These are phyloP conservation scores for Pycnomerus fuliginosus DNA, from an alignment of 2,888 invertebrate species.

Conservation along the genomic window DNA sequence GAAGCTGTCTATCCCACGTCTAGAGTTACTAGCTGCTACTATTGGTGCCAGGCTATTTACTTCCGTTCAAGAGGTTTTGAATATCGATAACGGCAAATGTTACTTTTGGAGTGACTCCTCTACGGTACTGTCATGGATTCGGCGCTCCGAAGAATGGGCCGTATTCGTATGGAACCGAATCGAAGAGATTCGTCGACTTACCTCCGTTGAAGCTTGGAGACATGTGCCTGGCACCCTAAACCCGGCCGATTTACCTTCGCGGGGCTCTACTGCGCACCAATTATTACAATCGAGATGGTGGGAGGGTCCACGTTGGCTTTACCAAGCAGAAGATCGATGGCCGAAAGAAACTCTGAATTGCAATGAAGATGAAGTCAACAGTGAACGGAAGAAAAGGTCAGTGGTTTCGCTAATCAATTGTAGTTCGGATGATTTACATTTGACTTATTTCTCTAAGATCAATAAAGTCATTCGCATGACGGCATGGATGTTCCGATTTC, in stretches of 20 bases:
- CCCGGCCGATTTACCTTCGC: conserved; percentile 40
- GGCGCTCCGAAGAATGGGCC: conserved; percentile 24
- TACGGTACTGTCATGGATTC: conserved; percentile 37
- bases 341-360: conserved; percentile 2
- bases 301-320: conserved; percentile 40
- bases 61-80: background rate
- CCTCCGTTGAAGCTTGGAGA: conserved; percentile 26
- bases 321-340: too few species aligned
- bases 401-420: background rate
- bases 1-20: too few species aligned
- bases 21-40: background rate
- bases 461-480: conserved; percentile 28
- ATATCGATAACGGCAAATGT: conserved; percentile 3
- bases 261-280: conserved; percentile 35
- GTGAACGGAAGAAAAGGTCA: background rate
- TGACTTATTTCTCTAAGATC: conserved; percentile 26
- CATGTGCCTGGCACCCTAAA: conserved; percentile 38
- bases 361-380: background rate
- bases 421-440: background rate
- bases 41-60: background rate
- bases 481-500: conserved; percentile 23
- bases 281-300: conserved; percentile 39
- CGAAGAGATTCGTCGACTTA: background rate
- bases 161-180: background rate
- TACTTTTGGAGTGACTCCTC: conserved; percentile 13